Conservation (phyloP, 2,888 invertebrate species). For the Drosophila monieri region DNA sequence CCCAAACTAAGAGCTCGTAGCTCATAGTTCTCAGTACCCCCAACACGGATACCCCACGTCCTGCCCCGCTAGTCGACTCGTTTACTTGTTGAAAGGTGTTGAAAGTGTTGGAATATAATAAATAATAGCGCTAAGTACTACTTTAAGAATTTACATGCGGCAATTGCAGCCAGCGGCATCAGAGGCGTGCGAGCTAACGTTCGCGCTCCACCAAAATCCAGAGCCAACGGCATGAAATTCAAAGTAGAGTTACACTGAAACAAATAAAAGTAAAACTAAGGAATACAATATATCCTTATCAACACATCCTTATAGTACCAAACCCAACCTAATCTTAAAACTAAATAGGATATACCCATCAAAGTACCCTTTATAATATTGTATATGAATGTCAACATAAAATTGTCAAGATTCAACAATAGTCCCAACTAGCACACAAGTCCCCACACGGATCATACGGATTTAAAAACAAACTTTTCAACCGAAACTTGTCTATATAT, state of each 20-base stretch:
- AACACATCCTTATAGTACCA: too few species aligned
- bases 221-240: constrained; percentile 41
- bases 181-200: constrained; percentile 35
- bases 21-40: constrained; percentile 13
- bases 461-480: too few species aligned
- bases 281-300: not conserved
- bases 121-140: constrained; percentile 82
- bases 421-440: too few species aligned
- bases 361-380: not conserved
- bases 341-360: not conserved
- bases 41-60: constrained; percentile 12
- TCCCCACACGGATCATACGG: too few species aligned
- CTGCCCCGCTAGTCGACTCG: constrained; percentile 16
- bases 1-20: constrained; percentile 26
- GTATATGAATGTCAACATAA: too few species aligned
- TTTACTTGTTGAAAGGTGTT: constrained; percentile 82
- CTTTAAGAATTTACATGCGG: constrained; percentile 82
- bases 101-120: constrained; percentile 82
- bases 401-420: too few species aligned
- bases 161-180: constrained; percentile 61
- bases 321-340: too few species aligned
- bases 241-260: constrained; percentile 17
- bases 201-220: constrained; percentile 60
- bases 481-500: too few species aligned
- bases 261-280: not conserved